Evolutionary conservation across 1,140 invertebrate genomes (phyloP).

Genomic region (Dendroctonus valens): DNA sequence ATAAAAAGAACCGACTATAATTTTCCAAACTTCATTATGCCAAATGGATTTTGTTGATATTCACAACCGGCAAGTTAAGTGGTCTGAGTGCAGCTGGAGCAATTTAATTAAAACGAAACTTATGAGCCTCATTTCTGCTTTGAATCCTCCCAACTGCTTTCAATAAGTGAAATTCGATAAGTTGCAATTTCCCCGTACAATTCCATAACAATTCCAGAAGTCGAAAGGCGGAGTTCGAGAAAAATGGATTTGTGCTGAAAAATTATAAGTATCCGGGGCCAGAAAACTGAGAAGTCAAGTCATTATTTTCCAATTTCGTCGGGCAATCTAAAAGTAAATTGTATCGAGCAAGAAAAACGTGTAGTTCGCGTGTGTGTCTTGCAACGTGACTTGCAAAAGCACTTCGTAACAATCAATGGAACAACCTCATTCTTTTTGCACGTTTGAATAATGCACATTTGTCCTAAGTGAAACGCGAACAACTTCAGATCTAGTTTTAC

Average conservation of each 20-base stretch:
- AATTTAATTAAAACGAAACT: too few species aligned
- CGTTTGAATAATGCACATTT: conserved; percentile 26
- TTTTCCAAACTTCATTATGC: too few species aligned
- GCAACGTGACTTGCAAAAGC: conserved; percentile 27
- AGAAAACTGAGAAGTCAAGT: conserved; percentile 17
- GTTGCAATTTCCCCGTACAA: too few species aligned
- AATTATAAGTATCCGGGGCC: neutral
- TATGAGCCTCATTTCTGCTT: neutral
- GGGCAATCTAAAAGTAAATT: conserved; percentile 27
- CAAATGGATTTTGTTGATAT: too few species aligned
- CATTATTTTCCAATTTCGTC: conserved; percentile 18
- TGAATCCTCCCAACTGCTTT: neutral
- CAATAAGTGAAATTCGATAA: too few species aligned
- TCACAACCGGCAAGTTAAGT: neutral
- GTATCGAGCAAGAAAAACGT: conserved; percentile 21
- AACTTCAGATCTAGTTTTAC: conserved; percentile 15
- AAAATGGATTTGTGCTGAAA: too few species aligned
- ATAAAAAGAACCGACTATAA: too few species aligned
- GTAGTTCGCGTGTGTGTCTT: conserved; percentile 24
- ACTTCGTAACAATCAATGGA: conserved; percentile 19
- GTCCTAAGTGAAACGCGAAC: conserved; percentile 13
- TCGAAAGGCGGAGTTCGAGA: too few species aligned
- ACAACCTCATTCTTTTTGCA: conserved; percentile 23
- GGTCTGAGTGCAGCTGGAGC: too few species aligned
- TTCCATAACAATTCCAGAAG: too few species aligned